Evolutionary conservation across 2,797 vertebrate genomes (phyloP).

Genomic region (Cossypha niveicapilla): DNA sequence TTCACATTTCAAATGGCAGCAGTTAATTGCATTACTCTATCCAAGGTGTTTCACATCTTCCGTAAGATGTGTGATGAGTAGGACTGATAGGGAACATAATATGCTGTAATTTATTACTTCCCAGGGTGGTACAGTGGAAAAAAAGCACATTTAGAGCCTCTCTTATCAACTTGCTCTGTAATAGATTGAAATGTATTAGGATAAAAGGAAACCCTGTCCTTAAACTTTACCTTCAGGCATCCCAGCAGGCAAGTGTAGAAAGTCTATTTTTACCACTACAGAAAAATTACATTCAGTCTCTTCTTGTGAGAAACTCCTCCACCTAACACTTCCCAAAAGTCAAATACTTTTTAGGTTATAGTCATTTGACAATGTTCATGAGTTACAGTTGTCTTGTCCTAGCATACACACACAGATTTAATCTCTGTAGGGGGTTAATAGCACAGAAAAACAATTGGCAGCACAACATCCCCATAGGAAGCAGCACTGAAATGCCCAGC

Average conservation of each 20-base stretch:
- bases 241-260: not conserved
- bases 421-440: not conserved
- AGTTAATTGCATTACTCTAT: slow-evolving; percentile 17
- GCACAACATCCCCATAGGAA: not conserved
- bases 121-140: not conserved
- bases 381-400: not conserved
- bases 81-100: slow-evolving; percentile 24
- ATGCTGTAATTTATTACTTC: slow-evolving; percentile 44
- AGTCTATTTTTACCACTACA: not conserved
- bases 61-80: not conserved
- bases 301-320: not conserved
- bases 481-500: not conserved
- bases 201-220: slow-evolving; percentile 28
- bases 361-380: not conserved
- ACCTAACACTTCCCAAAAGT: not conserved
- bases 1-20: slow-evolving; percentile 14
- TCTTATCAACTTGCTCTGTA: slow-evolving; percentile 3
- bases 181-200: slow-evolving; percentile 21
- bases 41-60: not conserved
- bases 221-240: slow-evolving; percentile 34
- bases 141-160: not conserved
- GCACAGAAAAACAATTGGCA: not conserved
- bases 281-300: not conserved
- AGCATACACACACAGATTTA: not conserved
- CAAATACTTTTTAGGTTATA: not conserved